These are phyloP conservation scores for Onychomys leucogaster DNA, from an alignment of 2,797 vertebrate species.

Conservation along the genomic window DNA sequence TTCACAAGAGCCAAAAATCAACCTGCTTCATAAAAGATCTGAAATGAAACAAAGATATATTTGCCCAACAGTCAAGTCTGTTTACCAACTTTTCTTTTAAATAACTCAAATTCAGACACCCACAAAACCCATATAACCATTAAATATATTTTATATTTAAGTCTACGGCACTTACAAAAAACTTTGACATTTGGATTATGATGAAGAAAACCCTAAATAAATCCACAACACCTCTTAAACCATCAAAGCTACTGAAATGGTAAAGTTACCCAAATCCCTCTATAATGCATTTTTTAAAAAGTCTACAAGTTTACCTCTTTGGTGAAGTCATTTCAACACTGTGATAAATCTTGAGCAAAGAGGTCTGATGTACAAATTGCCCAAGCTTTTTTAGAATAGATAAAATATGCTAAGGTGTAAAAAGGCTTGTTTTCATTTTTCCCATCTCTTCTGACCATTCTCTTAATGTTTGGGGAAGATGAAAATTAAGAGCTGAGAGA, in stretches of 20 bases:
- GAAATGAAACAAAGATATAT: slow-evolving; percentile 57
- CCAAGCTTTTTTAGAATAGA: not conserved
- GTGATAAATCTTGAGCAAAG: slow-evolving; percentile 47
- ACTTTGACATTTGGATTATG: slow-evolving; percentile 48
- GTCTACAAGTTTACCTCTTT: not conserved
- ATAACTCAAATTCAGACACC: slow-evolving; percentile 31
- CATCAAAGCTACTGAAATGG: slow-evolving; percentile 52
- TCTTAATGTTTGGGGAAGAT: not conserved
- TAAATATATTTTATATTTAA: slow-evolving; percentile 40
- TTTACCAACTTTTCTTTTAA: slow-evolving; percentile 33
- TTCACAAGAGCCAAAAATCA: slow-evolving; percentile 59
- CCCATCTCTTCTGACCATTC: not conserved
- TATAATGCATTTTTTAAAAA: not conserved
- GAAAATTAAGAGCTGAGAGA: not conserved
- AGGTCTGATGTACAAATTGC: not conserved
- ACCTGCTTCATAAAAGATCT: slow-evolving; percentile 57
- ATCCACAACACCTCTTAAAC: not conserved
- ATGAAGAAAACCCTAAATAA: slow-evolving; percentile 59
- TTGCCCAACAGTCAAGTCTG: slow-evolving; percentile 30
- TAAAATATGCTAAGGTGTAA: not conserved
- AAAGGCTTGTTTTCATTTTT: not conserved
- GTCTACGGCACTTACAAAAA: slow-evolving; percentile 49
- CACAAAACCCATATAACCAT: slow-evolving; percentile 21
- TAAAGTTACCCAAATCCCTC: slow-evolving; percentile 38
- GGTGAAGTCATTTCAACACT: not conserved